Evolutionary conservation across 2,113 vertebrate genomes (phyloP), one percentile per base, ranked within the genome.

Genomic region (Crotalus helleri): DNA sequence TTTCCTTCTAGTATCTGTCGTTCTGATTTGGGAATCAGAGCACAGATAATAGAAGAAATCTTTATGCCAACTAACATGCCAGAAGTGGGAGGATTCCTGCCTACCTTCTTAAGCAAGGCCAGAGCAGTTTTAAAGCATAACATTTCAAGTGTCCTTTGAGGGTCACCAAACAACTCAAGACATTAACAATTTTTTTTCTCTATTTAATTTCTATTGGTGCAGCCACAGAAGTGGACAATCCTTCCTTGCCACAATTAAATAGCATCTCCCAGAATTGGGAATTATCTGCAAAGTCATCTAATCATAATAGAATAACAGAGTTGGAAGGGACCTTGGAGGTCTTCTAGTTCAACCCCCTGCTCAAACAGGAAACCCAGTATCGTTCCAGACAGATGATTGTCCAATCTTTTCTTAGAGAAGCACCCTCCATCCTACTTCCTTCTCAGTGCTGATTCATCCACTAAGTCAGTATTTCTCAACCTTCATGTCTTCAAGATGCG

Each of bases 181-280:
- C 5, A 64, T 64, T n/a, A 64, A 13, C 26, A 11, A 24, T 85
- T n/a, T 17, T 26, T 69, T 92, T 59, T 92, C 93, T 93, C 39
- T 95, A 24, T 61, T 58, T 33, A 57, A 2, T 29, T 87, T 49
- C 91, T 91, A 13, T 17, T 90, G 94, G 55, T 92, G 23, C 91
- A 11, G 95, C 90, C 61, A 12, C 92, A 92, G 39, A 58, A 94
- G 92, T 61, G 85, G 93, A 74, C 88, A 94, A 90, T 12, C 26
- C 4, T 26, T 90, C 87, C 15, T 26, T 93, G 64, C 13, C 15
- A 64, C 61, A 44, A 57, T 19, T 88, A 33, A 85, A 0, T 91
- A 59, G 61, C 26, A n/a, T 64, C 61, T 13, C 11, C 61, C 61
- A 13, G 26, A 64, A 11, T n/a, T 64, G 61, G 4, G 11, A n/a